phyloP scores from a whole-genome alignment of 2,113 vertebrate species.

The Bostrychus sinensis region DNA sequence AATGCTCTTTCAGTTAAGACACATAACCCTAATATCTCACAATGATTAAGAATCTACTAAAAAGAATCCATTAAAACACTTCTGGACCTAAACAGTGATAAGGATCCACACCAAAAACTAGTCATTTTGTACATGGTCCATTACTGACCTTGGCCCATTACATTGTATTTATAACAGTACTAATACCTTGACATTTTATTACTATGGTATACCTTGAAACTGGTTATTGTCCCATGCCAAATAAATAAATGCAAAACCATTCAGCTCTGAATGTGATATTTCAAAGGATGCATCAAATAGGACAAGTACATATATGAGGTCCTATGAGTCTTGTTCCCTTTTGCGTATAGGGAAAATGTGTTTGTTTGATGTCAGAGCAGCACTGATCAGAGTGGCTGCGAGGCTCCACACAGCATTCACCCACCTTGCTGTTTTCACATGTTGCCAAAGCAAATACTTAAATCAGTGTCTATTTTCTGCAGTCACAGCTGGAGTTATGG shows the following conservation, averaged over 20 bases:
- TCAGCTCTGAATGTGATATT: slow-evolving; percentile 12
- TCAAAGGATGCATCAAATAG: slow-evolving; percentile 7
- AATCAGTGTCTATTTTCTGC: slow-evolving; percentile 55
- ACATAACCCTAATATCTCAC: no score
- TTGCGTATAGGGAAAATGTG: slow-evolving; percentile 17
- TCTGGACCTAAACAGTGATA: no score
- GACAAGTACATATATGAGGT: background rate
- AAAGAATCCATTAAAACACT: no score
- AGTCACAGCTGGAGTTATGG: slow-evolving; percentile 62
- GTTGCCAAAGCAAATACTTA: slow-evolving; percentile 68
- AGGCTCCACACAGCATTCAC: slow-evolving; percentile 35
- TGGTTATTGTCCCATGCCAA: no score
- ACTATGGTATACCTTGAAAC: no score
- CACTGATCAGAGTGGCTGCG: slow-evolving; percentile 41
- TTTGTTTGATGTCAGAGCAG: slow-evolving; percentile 51
- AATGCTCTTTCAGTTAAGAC: no score
- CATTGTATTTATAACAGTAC: no score
- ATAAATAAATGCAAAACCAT: slow-evolving; percentile 7
- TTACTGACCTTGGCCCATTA: no score
- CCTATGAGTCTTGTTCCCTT: background rate
- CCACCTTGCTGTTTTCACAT: slow-evolving; percentile 37
- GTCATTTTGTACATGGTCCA: no score
- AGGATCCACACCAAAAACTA: no score
- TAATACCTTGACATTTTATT: no score
- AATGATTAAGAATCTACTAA: no score